Base-by-base conservation (phyloP, 1,140 invertebrate species). In the Acromyrmex charruanus region DNA sequence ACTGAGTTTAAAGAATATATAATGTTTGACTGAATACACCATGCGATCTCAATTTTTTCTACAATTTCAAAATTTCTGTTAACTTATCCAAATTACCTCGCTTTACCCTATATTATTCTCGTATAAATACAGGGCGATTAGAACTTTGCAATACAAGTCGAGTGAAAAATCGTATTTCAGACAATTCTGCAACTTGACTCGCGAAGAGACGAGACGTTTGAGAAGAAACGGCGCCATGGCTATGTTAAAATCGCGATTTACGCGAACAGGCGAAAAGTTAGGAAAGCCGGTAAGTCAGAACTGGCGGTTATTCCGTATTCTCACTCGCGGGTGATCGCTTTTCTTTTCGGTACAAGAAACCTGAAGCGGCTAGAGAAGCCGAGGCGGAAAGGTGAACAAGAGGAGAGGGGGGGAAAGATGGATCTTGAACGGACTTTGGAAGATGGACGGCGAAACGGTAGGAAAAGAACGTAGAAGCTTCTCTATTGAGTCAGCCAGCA, bases 401-500 rank as follows among this genome's bases (percentile, higher is more conserved):
- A 14, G 28, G 31, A 63, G 53, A n/a, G 65, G 0, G 9, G 28
- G 31, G 5, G 39, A 85, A 63, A 31, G 68, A 51, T 12, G 55
- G 28, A 80, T 39, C 10, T 21, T 58, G 31, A 66, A 59, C 49
- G 61, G 39, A 21, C 53, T 59, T 72, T 28, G 31, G 18, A 35
- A 61, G 25, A 65, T n/a, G 49, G 44, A 79, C 59, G 39, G 39
- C 25, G 28, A 35, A 25, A 71, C 7, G 65, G 49, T 58, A 31
- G 58, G 2, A 51, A 31, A 31, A 10, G 68, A 58, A 6, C n/a
- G 25, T 55, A 53, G 35, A 79, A 58, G 59, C 31, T n/a, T 89
- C 81, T 85, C 85, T 80, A 89, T 90, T 75, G 86, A 90, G 80
- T 85, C 86, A 91, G 86, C 88, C 89, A 85, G 89, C 75, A 79